phyloP scores from a whole-genome alignment of 30 jellyfish, hydroid and myxozoan species.

The Clytia hemisphaerica region DNA sequence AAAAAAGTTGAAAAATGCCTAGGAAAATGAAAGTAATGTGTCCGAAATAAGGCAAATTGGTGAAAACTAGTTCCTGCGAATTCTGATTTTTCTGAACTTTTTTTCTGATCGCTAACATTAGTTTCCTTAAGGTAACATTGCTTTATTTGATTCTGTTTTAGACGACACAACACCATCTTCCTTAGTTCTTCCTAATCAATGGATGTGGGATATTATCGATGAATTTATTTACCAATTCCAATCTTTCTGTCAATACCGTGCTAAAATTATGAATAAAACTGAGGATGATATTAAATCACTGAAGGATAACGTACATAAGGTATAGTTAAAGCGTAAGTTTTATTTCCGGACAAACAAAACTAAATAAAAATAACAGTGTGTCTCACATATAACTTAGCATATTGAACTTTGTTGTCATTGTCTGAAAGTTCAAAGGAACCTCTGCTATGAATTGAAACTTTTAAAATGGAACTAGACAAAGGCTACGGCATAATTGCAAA shows the following conservation, averaged over 20 bases:
- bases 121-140: background rate
- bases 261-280: constrained; percentile 66
- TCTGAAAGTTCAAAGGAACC: no score
- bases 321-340: no score
- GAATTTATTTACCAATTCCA: constrained; percentile 89
- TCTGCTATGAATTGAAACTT: no score
- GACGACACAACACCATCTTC: constrained; percentile 88
- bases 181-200: constrained; percentile 79
- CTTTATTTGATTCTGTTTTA: background rate
- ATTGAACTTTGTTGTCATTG: background rate
- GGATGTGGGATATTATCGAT: constrained; percentile 97
- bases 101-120: background rate
- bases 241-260: constrained; percentile 76
- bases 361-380: no score
- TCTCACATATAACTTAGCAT: background rate
- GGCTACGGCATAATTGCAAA: no score
- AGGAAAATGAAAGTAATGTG: no score
- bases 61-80: no score
- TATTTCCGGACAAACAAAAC: no score
- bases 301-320: constrained; percentile 75
- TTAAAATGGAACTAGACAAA: no score
- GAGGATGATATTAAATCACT: constrained; percentile 64
- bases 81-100: background rate
- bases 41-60: no score
- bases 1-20: no score